Conservation (phyloP, 2,888 invertebrate genomes). For the Nemotelus nigrinus region DNA sequence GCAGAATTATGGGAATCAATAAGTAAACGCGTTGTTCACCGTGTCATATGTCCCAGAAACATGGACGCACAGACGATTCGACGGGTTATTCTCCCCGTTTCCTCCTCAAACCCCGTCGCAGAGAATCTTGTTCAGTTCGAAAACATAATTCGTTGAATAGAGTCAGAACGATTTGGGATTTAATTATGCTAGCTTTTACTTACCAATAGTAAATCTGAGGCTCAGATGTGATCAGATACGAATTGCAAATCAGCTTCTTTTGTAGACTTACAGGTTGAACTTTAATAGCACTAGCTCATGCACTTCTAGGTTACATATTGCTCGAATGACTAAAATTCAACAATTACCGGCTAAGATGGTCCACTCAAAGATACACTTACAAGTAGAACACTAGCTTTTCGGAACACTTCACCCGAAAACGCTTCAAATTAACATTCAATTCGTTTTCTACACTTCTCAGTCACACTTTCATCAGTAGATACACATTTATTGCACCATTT, state of each 20-base stretch:
- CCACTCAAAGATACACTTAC: not conserved
- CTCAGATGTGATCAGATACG: no score
- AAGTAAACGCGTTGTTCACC: not conserved
- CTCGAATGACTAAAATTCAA: no score
- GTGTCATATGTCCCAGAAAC: slow-evolving; percentile 5
- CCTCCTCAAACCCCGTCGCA: not conserved
- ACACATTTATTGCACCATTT: slow-evolving; percentile 13
- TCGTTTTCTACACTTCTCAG: not conserved
- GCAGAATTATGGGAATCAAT: slow-evolving; percentile 18
- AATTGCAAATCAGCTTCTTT: no score
- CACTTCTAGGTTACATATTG: no score
- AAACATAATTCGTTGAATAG: no score
- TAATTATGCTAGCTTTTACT: no score
- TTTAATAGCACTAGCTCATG: no score
- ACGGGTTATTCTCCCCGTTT: not conserved
- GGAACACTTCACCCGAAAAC: not conserved
- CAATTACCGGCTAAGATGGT: slow-evolving; percentile 9
- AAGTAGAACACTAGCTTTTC: not conserved
- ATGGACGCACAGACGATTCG: slow-evolving; percentile 2
- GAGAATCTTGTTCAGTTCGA: not conserved
- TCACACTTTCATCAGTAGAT: slow-evolving; percentile 6
- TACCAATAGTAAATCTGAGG: no score
- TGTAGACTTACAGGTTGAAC: no score
- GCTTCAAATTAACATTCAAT: not conserved
- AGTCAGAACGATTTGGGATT: no score